Evolutionary conservation across 2,888 invertebrate species (phyloP).

Genomic region (Lumbricus terrestris): DNA sequence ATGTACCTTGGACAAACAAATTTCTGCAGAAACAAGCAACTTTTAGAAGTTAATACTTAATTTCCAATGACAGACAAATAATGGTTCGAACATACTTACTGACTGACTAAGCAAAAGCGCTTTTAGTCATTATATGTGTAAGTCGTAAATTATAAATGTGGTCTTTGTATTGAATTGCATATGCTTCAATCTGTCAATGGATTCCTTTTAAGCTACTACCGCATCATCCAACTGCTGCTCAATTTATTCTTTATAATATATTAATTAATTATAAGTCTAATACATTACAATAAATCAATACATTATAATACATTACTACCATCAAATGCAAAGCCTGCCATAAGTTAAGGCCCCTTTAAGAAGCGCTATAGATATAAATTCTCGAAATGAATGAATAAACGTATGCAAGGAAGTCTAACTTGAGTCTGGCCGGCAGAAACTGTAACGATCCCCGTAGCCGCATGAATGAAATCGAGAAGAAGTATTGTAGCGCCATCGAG

Average conservation of each 20-base stretch:
- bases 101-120: not conserved
- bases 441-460: constrained; percentile 81
- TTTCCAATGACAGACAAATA: not conserved
- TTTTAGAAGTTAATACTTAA: not conserved
- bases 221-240: too few relatives aligned
- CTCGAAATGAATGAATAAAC: not conserved
- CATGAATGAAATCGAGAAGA: constrained; percentile 83
- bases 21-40: too few relatives aligned
- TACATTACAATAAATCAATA: not conserved
- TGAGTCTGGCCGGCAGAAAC: constrained; percentile 66
- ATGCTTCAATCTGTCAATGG: not conserved
- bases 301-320: too few relatives aligned
- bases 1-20: too few relatives aligned
- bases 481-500: constrained; percentile 85
- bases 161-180: not conserved
- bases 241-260: not conserved
- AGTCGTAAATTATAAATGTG: not conserved
- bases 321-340: too few relatives aligned
- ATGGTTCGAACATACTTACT: too few relatives aligned
- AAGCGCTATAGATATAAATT: not conserved
- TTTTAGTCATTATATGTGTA: not conserved
- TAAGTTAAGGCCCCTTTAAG: too few relatives aligned
- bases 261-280: not conserved
- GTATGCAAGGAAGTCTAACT: not conserved
- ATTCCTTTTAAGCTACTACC: not conserved